Evolutionary conservation across 2,888 invertebrate genomes (phyloP), one percentile per base, ranked within the genome.

Genomic region (Zele albiditarsus): DNA sequence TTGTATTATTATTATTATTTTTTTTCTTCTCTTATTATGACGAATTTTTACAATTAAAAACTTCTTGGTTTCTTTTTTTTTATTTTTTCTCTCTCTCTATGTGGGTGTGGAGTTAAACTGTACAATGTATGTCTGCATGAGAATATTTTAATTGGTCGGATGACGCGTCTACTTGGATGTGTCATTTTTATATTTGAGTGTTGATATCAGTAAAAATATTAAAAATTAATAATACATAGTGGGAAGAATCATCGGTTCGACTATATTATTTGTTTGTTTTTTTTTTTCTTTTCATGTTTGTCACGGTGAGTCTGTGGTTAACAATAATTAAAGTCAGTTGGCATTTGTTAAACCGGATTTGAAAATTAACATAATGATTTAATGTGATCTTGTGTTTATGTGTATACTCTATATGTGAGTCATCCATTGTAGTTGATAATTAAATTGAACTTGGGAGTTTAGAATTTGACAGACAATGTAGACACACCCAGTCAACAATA

Each of bases 61-160:
- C 1, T 28, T 62, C 31, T 28, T 20, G 63, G 33, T 49, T 23
- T 46, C 8, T 38, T 60, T 58, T 33, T 42, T 60, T 38, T 16
- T 46, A 23, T 58, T 58, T 58, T 46, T 27, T 49, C n/a, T 38
- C 42, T 58, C 23, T 42, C 28, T 46, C 10, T 16, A 60, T 46
- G 75, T 75, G 49, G 75, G 75, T 58, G 74, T 27, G 16, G 6
- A 8, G 38, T 42, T 4, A 8, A 57, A 57, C 23, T 14, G 16
- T 16, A 42, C 25, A n/a, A 42, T 42, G 6, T 31, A 25, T 63
- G 16, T 38, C 28, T 38, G 49, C 46, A 38, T 46, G 66, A 63
- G 65, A 71, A 74, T 12, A 71, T 46, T 46, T 71, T 58, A 75
- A 71, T 71, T 67, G 58, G 16, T 57, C 58, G 38, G 31, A 75